Base-by-base conservation (phyloP, 2,797 vertebrate genomes). In the Amphiprion clarkii region DNA sequence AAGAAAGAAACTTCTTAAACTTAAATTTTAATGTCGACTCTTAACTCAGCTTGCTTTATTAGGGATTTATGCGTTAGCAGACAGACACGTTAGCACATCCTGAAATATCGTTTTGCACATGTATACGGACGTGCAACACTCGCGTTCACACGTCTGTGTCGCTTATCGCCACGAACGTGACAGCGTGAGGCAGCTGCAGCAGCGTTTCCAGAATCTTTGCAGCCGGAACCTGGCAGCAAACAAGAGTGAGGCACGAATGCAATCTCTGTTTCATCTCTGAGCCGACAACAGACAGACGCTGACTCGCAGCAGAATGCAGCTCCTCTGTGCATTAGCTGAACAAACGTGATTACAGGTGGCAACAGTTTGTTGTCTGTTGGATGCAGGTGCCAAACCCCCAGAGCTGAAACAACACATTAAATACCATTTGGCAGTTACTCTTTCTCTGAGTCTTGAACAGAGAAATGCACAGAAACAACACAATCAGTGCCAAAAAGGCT, bases 341-440 rank as follows among this genome's bases (percentile, higher is more conserved):
- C 67, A 46, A 60, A 71, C 69, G 49, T 75, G 58, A 83, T 88
- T 75, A 88, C 70, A 79, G 86, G 71, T 82, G 63, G 56, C 72
- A 77, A 85, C 66, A 70, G 67, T 67, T 74, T 81, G 60, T 40
- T 55, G 27, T 78, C 60, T 65, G 54, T 46, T 36, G 6, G 53
- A 79, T 71, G 27, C 54, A 63, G 65, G 61, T 74, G 56, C 69
- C 59, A 49, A n/a, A 70, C 57, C 58, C 67, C 65, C 69, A 51
- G 31, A 61, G 60, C 69, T 67, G 29, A 64, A 78, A 67, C 19
- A 75, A 63, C 25, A 52, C 27, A 49, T 60, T 56, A 46, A 44
- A 52, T 8, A 48, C 3, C 19, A 51, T 53, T 64, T 14, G 56
- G 53, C 61, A 33, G 29, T 36, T 54, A 25, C 16, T 56, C 29